These are phyloP conservation scores for Oxyscelio sp. DNA, from an alignment of 2,888 invertebrate species.

Conservation along the genomic window DNA sequence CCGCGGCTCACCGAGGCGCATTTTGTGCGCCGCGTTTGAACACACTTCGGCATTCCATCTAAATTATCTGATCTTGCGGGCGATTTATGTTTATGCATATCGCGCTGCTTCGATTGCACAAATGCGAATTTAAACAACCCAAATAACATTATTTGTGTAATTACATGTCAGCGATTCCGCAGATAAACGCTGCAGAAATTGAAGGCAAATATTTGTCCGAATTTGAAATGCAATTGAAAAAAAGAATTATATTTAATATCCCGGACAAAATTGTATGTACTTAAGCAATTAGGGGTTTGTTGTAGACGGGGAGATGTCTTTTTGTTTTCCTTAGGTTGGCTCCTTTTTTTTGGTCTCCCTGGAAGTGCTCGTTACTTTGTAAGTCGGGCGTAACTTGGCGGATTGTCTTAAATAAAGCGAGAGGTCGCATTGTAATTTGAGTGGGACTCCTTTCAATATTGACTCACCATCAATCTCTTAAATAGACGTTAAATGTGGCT, in stretches of 20 bases:
- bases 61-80: conserved; percentile 41
- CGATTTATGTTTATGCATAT: conserved; percentile 41
- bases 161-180: conserved; percentile 15
- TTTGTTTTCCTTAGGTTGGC: too few relatives aligned
- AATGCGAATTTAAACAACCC: conserved; percentile 19
- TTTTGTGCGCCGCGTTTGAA: conserved; percentile 9
- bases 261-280: conserved; percentile 1
- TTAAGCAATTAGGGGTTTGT: conserved; percentile 21
- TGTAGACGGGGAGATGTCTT: too few relatives aligned
- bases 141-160: conserved; percentile 42
- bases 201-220: conserved; percentile 41
- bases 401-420: not conserved
- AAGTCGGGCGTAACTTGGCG: too few relatives aligned
- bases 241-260: conserved; percentile 47
- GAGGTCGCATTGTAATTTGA: conserved; percentile 1
- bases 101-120: conserved; percentile 18
- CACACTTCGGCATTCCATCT: conserved; percentile 31
- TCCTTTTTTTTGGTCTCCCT: too few relatives aligned
- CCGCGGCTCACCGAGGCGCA: not conserved
- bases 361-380: too few relatives aligned
- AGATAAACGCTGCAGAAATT: conserved; percentile 5
- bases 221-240: conserved; percentile 45
- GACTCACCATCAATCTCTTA: conserved; percentile 43
- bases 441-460: conserved; percentile 37
- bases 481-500: conserved; percentile 41